Percentiles rank a stretch among this genome's conserved stretches.
phyloP scores from a whole-genome alignment of 2,888 invertebrate genomes.

The Schizotus pectinicornis region DNA sequence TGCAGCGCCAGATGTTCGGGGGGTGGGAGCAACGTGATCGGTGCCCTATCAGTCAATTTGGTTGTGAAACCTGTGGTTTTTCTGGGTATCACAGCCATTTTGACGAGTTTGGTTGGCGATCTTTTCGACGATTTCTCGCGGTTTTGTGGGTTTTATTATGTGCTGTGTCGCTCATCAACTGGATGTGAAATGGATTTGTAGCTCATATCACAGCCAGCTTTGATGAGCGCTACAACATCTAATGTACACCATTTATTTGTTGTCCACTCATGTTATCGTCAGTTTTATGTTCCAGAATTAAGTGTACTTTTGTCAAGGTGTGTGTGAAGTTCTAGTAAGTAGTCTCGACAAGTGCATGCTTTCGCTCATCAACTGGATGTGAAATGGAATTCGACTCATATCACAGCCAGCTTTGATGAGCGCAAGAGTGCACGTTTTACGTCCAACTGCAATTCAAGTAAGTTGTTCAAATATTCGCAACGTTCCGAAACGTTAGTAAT shows the following conservation, averaged over 20 bases:
- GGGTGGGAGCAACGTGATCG: constrained; percentile 28
- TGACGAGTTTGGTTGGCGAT: constrained; percentile 83
- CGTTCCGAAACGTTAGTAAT: too few relatives aligned
- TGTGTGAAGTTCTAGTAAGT: neutral
- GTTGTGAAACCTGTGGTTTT: constrained; percentile 72
- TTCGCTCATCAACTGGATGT: constrained; percentile 86
- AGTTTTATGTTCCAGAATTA: constrained; percentile 5
- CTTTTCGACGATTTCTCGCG: constrained; percentile 43
- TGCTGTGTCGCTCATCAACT: constrained; percentile 82
- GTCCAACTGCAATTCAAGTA: neutral
- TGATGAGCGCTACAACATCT: constrained; percentile 81
- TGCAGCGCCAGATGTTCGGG: constrained; percentile 22
- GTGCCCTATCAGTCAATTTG: constrained; percentile 76
- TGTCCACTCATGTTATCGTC: neutral
- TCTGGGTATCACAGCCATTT: constrained; percentile 91
- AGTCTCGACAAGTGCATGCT: constrained; percentile 48
- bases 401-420: constrained; percentile 99
- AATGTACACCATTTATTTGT: constrained; percentile 18
- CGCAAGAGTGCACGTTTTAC: constrained; percentile 59
- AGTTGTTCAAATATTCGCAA: too few relatives aligned
- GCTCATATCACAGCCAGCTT: constrained; percentile 98
- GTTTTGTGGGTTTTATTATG: constrained; percentile 24
- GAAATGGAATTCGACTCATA: constrained; percentile 78
- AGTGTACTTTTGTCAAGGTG: constrained; percentile 1
- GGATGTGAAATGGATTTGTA: constrained; percentile 79